Evolutionary conservation across 2,113 vertebrate genomes (phyloP).

Genomic region (Sylvietta virens): DNA sequence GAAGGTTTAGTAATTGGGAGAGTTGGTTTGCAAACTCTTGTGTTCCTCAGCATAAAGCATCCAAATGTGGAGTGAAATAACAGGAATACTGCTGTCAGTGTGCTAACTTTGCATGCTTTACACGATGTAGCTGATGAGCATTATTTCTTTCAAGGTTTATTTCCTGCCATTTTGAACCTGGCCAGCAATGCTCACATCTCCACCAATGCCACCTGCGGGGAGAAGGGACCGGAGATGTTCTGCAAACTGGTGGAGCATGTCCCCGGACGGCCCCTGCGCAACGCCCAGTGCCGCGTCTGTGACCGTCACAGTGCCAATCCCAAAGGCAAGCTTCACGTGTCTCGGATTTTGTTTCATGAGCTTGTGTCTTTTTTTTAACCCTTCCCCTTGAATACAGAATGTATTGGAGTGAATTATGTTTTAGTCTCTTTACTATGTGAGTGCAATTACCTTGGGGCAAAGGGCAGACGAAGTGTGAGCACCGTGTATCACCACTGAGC

Average conservation of each 20-base stretch:
- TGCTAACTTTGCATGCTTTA: not conserved
- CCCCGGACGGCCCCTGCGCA: constrained; percentile 81
- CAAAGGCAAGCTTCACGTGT: constrained; percentile 74
- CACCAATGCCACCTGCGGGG: constrained; percentile 92
- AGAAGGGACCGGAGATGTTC: constrained; percentile 86
- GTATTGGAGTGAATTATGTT: not conserved
- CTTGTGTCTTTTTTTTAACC: not conserved
- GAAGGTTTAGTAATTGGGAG: not conserved
- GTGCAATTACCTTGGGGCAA: not conserved
- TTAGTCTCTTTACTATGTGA: not conserved
- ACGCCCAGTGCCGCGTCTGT: constrained; percentile 87
- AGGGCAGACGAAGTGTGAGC: not conserved
- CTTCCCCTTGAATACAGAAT: not conserved
- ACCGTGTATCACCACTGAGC: not conserved
- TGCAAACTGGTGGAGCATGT: constrained; percentile 97
- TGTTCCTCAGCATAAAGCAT: not conserved
- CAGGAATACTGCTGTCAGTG: too few relatives aligned
- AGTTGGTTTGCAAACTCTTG: not conserved
- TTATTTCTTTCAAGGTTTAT: constrained; percentile 79
- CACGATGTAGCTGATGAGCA: fast-evolving
- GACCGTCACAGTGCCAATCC: constrained; percentile 78
- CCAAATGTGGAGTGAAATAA: not conserved
- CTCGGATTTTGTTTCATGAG: not conserved
- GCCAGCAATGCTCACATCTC: constrained; percentile 88
- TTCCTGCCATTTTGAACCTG: constrained; percentile 93